These are phyloP conservation scores for Furnarius figulus DNA, from an alignment of 2,113 vertebrate species.

Conservation along the genomic window DNA sequence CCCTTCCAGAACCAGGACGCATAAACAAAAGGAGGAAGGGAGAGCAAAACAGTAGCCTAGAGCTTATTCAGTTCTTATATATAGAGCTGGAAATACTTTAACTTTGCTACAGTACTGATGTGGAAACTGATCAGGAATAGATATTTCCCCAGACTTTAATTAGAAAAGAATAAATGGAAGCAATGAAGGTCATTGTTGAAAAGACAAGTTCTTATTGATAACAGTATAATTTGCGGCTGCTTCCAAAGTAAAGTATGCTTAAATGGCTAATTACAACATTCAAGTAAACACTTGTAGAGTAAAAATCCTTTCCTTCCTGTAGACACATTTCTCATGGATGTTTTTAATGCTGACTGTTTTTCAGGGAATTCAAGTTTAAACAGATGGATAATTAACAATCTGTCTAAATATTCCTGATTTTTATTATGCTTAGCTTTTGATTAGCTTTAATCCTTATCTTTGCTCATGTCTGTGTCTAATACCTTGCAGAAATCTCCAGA, in stretches of 20 bases:
- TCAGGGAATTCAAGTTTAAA: constrained; percentile 13
- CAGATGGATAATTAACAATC: constrained; percentile 23
- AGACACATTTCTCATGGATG: constrained; percentile 1
- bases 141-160: background rate
- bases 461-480: background rate
- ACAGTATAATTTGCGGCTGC: background rate
- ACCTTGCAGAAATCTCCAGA: background rate
- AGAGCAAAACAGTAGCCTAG: background rate
- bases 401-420: constrained; percentile 17
- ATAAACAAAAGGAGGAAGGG: background rate
- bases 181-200: background rate
- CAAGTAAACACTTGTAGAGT: constrained; percentile 32
- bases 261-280: constrained; percentile 21
- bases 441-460: constrained; percentile 32
- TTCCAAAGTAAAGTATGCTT: constrained; percentile 5
- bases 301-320: background rate
- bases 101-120: background rate
- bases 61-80: background rate
- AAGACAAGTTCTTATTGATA: constrained; percentile 1
- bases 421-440: background rate
- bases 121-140: background rate
- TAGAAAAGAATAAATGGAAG: constrained; percentile 7
- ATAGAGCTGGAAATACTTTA: background rate
- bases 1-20: background rate
- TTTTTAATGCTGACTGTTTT: background rate